phyloP scores from a whole-genome alignment of 2,113 vertebrate genomes.

The Australoheros scitulus region DNA sequence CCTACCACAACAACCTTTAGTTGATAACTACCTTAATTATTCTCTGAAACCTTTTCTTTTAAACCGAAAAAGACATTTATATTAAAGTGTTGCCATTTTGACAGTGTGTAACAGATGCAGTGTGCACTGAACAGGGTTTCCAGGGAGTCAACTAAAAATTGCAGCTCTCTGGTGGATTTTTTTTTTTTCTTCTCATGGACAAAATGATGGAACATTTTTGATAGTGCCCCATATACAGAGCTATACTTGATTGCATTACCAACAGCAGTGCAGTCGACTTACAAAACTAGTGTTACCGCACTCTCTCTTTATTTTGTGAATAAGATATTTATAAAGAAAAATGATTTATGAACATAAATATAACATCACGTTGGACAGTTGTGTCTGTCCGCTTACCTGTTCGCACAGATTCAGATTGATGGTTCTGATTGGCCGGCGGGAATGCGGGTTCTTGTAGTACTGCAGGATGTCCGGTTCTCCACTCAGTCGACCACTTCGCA shows the following conservation, averaged over 20 bases:
- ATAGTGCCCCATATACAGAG: too few relatives aligned
- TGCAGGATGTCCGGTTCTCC: slow-evolving; percentile 91
- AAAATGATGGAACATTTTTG: neutral
- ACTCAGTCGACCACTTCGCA: slow-evolving; percentile 88
- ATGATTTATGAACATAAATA: neutral
- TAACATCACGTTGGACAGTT: neutral
- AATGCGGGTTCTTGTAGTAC: slow-evolving; percentile 88
- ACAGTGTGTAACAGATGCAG: neutral
- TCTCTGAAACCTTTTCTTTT: neutral
- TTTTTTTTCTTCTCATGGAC: neutral
- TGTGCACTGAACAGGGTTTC: too few relatives aligned
- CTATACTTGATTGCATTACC: rapidly evolving
- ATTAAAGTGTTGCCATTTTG: neutral
- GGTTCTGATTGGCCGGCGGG: slow-evolving; percentile 86
- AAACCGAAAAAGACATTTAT: too few relatives aligned
- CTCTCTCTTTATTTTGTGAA: neutral
- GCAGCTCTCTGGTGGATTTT: neutral
- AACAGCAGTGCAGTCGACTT: neutral
- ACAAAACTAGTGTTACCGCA: too few relatives aligned
- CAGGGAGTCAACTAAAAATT: neutral
- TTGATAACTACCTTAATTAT: neutral
- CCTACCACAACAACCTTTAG: neutral
- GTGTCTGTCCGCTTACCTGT: slow-evolving; percentile 60
- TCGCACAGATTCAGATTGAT: slow-evolving; percentile 91
- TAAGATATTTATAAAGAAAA: neutral